Base-by-base conservation (phyloP, 1,140 invertebrate species). In the Euwallacea similis region DNA sequence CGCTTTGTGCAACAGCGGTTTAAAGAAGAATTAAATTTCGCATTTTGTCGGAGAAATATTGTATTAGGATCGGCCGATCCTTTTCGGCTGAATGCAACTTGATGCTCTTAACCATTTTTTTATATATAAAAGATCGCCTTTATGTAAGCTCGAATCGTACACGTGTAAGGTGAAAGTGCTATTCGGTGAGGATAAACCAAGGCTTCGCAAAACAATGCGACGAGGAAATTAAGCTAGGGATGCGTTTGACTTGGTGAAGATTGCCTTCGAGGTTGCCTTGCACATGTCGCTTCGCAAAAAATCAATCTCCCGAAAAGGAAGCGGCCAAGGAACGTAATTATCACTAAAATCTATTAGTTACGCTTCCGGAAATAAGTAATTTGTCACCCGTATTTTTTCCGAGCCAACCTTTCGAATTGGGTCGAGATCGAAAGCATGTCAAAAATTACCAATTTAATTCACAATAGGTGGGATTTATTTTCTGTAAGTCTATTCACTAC, bases 1-100 rank as follows among this genome's bases (percentile, higher is more conserved):
- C 16, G 21, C 13, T 63, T 69, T 69, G 59, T 69, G 41, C 33
- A 13, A 42, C 66, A 44, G 66, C 55, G 66, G 33, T 67, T 67
- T 67, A 67, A 65, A 54, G 66, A 47, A 67, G 66, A 67, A 67
- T 67, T 67, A 59, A 67, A 67, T 67, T 67, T 67, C 66, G 66
- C 66, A 60, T 67, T 67, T 67, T 44, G 66, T 59, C 8, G 21
- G 11, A 61, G 11, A 47, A 67, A 60, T 60, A 42, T 59, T 67
- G 66, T 59, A 67, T 67, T 67, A 42, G 55, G 66, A 43, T 42
- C 21, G 53, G 41, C 21, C 47, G 64, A 42, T 50, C 43, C 63
- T 66, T 43, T 66, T 66, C 63, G 43, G 63, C 7, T 53, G 21
- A 66, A 66, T 15, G 66, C 66, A 67, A 67, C 66, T 11, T 59